Conservation (phyloP, 2,888 invertebrate genomes). For the Nebria salina region DNA sequence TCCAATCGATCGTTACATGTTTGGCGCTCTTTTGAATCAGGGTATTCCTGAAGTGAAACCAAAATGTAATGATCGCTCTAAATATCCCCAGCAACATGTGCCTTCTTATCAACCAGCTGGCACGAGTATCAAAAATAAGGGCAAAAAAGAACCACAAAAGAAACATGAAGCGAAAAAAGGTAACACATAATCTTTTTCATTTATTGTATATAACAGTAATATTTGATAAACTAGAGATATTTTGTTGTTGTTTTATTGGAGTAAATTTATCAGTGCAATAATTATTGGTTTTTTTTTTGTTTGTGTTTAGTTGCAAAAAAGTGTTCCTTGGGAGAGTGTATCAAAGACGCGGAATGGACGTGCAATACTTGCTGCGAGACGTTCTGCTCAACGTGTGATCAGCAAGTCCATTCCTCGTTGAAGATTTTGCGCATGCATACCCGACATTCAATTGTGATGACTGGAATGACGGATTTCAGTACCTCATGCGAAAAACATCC, state of each 20-base stretch:
- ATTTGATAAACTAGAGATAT: too few relatives aligned
- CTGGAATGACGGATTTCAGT: conserved; percentile 47
- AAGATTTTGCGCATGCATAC: conserved; percentile 57
- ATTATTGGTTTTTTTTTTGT: not conserved
- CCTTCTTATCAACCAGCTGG: conserved; percentile 28
- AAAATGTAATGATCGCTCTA: not conserved
- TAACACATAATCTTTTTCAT: not conserved
- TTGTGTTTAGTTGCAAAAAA: not conserved
- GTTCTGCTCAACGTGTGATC: conserved; percentile 55
- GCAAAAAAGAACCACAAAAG: not conserved
- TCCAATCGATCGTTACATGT: conserved; percentile 60
- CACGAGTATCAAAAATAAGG: not conserved
- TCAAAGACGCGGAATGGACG: conserved; percentile 52
- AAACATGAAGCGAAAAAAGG: not conserved
- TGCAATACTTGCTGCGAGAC: conserved; percentile 56
- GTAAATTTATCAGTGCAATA: not conserved
- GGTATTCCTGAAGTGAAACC: not conserved
- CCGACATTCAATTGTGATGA: conserved; percentile 35
- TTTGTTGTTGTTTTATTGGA: too few relatives aligned
- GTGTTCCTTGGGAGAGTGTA: conserved; percentile 52
- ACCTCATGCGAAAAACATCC: conserved; percentile 56
- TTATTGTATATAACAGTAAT: too few relatives aligned
- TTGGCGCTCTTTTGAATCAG: conserved; percentile 51
- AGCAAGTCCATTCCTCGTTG: conserved; percentile 58
- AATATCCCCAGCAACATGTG: conserved; percentile 5